These are phyloP conservation scores for Plagodis pulveraria DNA, from an alignment of 2,888 invertebrate species.

Conservation along the genomic window DNA sequence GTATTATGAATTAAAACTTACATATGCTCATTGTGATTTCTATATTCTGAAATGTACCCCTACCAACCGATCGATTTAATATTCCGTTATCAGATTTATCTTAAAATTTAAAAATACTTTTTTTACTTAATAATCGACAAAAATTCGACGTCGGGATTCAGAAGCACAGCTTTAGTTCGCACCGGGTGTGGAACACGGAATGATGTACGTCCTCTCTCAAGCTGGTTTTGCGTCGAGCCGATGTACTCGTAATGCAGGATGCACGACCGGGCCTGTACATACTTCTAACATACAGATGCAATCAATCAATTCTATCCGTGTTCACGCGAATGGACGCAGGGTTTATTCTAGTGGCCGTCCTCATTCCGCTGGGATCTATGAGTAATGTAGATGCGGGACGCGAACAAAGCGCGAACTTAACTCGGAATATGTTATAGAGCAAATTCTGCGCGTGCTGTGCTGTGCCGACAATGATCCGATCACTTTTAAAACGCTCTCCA, in stretches of 20 bases:
- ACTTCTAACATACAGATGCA: conserved; percentile 37
- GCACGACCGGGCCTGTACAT: not conserved
- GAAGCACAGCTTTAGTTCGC: conserved; percentile 32
- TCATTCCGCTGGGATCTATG: conserved; percentile 3
- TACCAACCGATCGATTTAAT: conserved; percentile 46
- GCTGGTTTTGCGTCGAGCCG: not conserved
- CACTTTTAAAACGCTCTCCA: conserved; percentile 36
- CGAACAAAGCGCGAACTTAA: conserved; percentile 6
- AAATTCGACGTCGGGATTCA: conserved; percentile 39
- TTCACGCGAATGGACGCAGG: conserved; percentile 12
- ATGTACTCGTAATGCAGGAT: not conserved
- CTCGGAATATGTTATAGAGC: conserved; percentile 1
- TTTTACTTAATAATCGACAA: conserved; percentile 51
- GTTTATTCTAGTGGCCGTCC: conserved; percentile 5
- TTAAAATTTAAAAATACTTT: conserved; percentile 53
- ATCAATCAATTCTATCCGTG: conserved; percentile 36
- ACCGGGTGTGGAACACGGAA: conserved; percentile 1
- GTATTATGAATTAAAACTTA: too few species aligned
- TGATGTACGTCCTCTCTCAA: not conserved
- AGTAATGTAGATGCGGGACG: conserved; percentile 21
- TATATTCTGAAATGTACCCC: too few species aligned
- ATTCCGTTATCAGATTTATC: conserved; percentile 54
- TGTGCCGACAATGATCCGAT: conserved; percentile 29
- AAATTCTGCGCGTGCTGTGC: conserved; percentile 11
- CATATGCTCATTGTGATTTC: too few species aligned